phyloP scores from a whole-genome alignment of 2,888 invertebrate species.

The Acanthosepion lycidas region DNA sequence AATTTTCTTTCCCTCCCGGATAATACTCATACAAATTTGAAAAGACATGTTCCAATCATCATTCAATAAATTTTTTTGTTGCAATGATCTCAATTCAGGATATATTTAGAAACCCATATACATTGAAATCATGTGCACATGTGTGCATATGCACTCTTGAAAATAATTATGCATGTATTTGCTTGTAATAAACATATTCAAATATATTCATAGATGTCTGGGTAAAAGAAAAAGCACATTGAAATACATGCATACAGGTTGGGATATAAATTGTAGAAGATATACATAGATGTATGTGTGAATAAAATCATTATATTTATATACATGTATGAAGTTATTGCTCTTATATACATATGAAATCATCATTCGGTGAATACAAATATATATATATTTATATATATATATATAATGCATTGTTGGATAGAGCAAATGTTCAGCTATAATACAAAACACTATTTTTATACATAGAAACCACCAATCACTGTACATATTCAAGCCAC shows the following conservation, averaged over 20 bases:
- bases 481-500: too few relatives aligned
- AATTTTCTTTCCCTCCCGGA: not conserved
- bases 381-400: not conserved
- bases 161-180: too few relatives aligned
- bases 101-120: not conserved
- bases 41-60: constrained; percentile 20
- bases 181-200: too few relatives aligned
- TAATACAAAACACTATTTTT: too few relatives aligned
- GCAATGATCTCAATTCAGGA: constrained; percentile 33
- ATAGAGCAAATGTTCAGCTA: too few relatives aligned
- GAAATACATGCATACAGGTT: too few relatives aligned
- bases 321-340: not conserved
- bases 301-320: too few relatives aligned
- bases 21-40: not conserved
- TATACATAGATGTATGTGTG: not conserved
- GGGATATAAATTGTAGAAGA: too few relatives aligned
- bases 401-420: not conserved
- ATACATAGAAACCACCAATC: too few relatives aligned
- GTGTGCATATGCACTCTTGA: not conserved
- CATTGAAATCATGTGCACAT: not conserved
- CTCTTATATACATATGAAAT: too few relatives aligned
- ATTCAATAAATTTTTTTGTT: not conserved
- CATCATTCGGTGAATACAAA: not conserved
- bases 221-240: too few relatives aligned
- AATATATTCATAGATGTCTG: too few relatives aligned